These are phyloP conservation scores for Hylyphantes graminicola DNA, from an alignment of 1,140 invertebrate species.

Conservation along the genomic window DNA sequence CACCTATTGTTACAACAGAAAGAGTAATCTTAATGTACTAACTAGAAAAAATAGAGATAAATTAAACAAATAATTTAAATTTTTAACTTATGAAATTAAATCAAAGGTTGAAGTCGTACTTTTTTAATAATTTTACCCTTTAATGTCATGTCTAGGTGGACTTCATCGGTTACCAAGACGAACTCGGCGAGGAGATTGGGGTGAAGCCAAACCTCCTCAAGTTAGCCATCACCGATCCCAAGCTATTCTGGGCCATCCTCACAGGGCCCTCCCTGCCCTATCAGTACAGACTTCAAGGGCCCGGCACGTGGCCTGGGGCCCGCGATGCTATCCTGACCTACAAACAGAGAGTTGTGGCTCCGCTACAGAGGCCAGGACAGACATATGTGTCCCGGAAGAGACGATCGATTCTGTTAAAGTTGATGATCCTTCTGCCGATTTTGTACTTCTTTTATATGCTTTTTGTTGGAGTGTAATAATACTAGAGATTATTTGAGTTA, in stretches of 20 bases:
- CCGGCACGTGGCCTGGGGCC: slow-evolving; percentile 67
- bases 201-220: slow-evolving; percentile 66
- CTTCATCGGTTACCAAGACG: slow-evolving; percentile 59
- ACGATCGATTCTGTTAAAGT: not conserved
- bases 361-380: slow-evolving; percentile 61
- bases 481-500: too few relatives aligned
- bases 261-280: slow-evolving; percentile 68
- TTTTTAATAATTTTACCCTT: too few relatives aligned
- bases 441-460: slow-evolving; percentile 7
- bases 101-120: too few relatives aligned
- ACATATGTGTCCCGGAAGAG: not conserved
- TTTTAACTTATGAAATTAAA: too few relatives aligned
- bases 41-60: too few relatives aligned
- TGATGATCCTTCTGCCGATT: slow-evolving; percentile 35
- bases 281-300: slow-evolving; percentile 69
- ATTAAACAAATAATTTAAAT: too few relatives aligned
- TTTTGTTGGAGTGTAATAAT: not conserved
- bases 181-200: slow-evolving; percentile 66
- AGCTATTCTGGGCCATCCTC: slow-evolving; percentile 64
- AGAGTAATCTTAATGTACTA: too few relatives aligned
- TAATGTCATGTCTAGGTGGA: not conserved
- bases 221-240: slow-evolving; percentile 65
- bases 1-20: too few relatives aligned
- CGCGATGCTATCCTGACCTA: slow-evolving; percentile 66
- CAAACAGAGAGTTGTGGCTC: slow-evolving; percentile 61